These are phyloP conservation scores for Nannoperca australis DNA, from an alignment of 2,797 vertebrate species.

Conservation along the genomic window DNA sequence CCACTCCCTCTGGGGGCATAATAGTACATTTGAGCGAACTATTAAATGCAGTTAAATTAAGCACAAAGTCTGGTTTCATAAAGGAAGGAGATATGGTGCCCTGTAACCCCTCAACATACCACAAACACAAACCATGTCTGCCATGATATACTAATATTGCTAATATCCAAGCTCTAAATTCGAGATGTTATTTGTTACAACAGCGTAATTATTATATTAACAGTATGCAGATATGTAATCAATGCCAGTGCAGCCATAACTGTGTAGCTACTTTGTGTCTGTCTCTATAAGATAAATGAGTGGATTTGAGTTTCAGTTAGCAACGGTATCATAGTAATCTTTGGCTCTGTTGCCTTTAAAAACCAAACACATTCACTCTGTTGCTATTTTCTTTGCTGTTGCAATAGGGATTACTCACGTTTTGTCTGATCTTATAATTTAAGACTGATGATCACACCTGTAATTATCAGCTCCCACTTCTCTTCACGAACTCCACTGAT, in stretches of 20 bases:
- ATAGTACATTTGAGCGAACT: background rate
- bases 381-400: background rate
- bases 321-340: background rate
- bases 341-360: background rate
- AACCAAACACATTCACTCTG: background rate
- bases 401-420: background rate
- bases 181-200: background rate
- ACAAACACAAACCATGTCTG: fast-evolving
- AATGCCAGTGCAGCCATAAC: too few relatives aligned
- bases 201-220: too few relatives aligned
- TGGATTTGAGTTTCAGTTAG: background rate
- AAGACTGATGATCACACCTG: constrained; percentile 44
- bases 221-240: background rate
- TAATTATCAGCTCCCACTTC: constrained; percentile 60
- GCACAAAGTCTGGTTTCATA: background rate
- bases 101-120: background rate
- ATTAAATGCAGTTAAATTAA: background rate
- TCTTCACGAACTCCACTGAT: fast-evolving
- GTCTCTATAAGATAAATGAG: background rate
- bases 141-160: background rate
- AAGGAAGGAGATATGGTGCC: background rate
- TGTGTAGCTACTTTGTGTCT: background rate
- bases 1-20: background rate
- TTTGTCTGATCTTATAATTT: background rate
- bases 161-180: background rate